Conservation (phyloP, 1,140 invertebrate genomes). For the Plutomurus gul region DNA sequence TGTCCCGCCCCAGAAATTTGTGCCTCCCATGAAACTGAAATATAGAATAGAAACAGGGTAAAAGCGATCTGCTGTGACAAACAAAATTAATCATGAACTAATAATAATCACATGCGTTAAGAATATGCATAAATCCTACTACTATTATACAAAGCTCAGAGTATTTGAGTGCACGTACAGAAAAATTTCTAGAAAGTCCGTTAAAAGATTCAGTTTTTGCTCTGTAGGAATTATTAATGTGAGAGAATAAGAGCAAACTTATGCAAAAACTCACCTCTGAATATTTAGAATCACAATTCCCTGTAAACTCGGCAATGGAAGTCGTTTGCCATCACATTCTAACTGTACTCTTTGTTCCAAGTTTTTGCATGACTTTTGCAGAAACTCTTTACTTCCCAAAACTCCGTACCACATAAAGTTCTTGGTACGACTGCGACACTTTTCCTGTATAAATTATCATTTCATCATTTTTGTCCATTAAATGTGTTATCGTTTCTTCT, state of each 20-base stretch:
- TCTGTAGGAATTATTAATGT: not conserved
- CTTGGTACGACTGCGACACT: slow-evolving; percentile 88
- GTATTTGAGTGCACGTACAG: too few relatives aligned
- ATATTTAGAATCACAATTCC: slow-evolving; percentile 97
- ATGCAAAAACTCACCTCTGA: slow-evolving; percentile 68
- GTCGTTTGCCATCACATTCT: slow-evolving; percentile 89
- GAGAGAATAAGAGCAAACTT: not conserved
- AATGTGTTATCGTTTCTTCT: too few relatives aligned
- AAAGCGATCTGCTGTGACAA: not conserved
- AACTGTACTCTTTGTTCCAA: slow-evolving; percentile 91
- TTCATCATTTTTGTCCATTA: too few relatives aligned
- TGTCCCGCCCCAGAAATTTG: slow-evolving; percentile 96
- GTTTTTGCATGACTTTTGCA: slow-evolving; percentile 90
- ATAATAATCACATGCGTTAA: too few relatives aligned
- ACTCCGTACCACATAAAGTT: slow-evolving; percentile 99
- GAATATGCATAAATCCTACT: too few relatives aligned
- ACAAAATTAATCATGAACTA: too few relatives aligned
- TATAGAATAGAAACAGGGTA: slow-evolving; percentile 43
- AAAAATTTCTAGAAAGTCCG: not conserved
- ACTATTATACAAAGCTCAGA: too few relatives aligned
- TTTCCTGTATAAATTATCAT: too few relatives aligned
- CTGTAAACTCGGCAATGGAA: slow-evolving; percentile 89
- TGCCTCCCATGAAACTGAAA: slow-evolving; percentile 91
- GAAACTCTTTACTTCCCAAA: slow-evolving; percentile 82
- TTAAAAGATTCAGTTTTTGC: too few relatives aligned